phyloP scores from a whole-genome alignment of 2,113 vertebrate genomes.

The Caranx melampygus region DNA sequence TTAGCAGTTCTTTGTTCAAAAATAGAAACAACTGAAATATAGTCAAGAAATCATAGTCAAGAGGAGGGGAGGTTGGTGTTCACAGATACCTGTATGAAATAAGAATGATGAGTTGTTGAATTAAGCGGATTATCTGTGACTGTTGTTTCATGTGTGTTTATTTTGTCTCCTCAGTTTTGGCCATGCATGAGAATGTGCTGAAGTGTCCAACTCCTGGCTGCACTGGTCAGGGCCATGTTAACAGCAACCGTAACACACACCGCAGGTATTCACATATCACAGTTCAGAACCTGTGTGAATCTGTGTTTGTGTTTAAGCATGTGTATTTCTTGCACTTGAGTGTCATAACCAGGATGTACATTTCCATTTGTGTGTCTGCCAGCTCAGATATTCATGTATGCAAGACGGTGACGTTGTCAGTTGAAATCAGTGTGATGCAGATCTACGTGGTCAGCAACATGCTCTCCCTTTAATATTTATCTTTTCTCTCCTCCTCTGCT shows the following conservation, averaged over 20 bases:
- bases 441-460: slow-evolving; percentile 51
- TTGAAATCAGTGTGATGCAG: slow-evolving; percentile 50
- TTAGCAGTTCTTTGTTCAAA: neutral
- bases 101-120: neutral
- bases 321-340: slow-evolving; percentile 3
- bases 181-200: slow-evolving; percentile 99
- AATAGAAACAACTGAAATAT: neutral
- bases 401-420: slow-evolving; percentile 53
- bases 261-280: slow-evolving; percentile 88
- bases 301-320: slow-evolving; percentile 1
- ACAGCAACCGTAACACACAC: slow-evolving; percentile 99
- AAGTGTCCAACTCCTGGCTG: slow-evolving; percentile 99
- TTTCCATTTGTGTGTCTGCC: slow-evolving; percentile 28
- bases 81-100: neutral
- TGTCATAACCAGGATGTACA: neutral
- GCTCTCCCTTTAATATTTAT: slow-evolving; percentile 33
- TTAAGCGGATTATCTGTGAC: neutral
- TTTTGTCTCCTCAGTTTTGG: slow-evolving; percentile 87
- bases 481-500: neutral
- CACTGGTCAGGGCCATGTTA: slow-evolving; percentile 98
- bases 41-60: neutral
- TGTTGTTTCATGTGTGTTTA: slow-evolving; percentile 2
- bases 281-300: neutral
- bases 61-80: too few species aligned
- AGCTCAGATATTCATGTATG: slow-evolving; percentile 47